phyloP scores from a whole-genome alignment of 1,140 invertebrate species.

The Dinoponera quadriceps region DNA sequence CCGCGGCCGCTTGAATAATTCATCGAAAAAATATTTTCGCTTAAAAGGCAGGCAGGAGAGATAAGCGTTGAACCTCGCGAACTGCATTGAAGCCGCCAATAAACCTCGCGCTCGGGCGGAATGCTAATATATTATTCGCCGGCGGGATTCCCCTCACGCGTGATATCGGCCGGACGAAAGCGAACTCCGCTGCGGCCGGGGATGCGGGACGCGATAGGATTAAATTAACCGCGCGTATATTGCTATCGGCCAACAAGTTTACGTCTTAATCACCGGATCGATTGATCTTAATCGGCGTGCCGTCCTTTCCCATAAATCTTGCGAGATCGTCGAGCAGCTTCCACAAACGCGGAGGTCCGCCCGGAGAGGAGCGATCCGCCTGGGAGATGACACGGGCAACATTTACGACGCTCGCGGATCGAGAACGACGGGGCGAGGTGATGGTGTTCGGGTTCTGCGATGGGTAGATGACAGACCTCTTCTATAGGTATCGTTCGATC shows the following conservation, averaged over 20 bases:
- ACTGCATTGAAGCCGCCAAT: conserved; percentile 72
- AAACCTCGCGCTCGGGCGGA: conserved; percentile 66
- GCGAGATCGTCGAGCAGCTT: conserved; percentile 30
- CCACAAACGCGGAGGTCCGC: conserved; percentile 37
- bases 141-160: conserved; percentile 61
- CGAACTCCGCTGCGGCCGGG: conserved; percentile 34
- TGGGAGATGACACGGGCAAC: conserved; percentile 38
- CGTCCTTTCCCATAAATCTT: conserved; percentile 64
- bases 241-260: conserved; percentile 58
- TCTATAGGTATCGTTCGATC: conserved; percentile 20
- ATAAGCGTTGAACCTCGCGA: conserved; percentile 64
- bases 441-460: conserved; percentile 5
- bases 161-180: conserved; percentile 62
- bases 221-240: conserved; percentile 39
- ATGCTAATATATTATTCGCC: conserved; percentile 73
- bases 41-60: conserved; percentile 68
- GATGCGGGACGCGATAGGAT: conserved; percentile 46
- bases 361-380: conserved; percentile 1
- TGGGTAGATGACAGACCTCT: background rate
- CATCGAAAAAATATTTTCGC: conserved; percentile 59
- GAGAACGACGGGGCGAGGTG: conserved; percentile 17
- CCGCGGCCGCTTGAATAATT: conserved; percentile 60
- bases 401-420: conserved; percentile 33
- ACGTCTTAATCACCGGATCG: conserved; percentile 68
- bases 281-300: conserved; percentile 66